These are phyloP conservation scores for Oncorhynchus masou DNA, from an alignment of 2,113 vertebrate genomes.

Conservation along the genomic window DNA sequence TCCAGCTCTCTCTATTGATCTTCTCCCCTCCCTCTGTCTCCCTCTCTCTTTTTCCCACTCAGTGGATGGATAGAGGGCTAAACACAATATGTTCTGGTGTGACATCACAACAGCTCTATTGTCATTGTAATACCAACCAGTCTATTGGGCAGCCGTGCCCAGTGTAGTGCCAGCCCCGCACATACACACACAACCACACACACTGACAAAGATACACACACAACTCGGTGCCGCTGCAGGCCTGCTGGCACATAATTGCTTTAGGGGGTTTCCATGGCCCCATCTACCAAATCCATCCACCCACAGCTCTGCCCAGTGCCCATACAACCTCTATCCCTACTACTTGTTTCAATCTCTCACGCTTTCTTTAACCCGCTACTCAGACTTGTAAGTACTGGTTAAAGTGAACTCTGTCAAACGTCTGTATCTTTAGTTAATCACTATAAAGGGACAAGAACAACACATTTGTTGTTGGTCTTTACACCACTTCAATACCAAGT, in stretches of 20 bases:
- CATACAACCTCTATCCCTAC: no score
- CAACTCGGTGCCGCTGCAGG: neutral
- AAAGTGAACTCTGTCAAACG: no score
- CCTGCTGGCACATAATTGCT: neutral
- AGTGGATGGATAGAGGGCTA: constrained; percentile 62
- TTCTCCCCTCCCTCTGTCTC: constrained; percentile 7
- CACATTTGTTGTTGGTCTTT: no score
- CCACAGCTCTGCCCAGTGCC: no score
- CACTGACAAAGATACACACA: no score
- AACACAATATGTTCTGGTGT: constrained; percentile 72
- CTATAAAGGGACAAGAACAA: no score
- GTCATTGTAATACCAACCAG: constrained; percentile 43
- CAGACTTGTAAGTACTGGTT: no score
- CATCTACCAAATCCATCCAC: no score
- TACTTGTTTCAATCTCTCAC: no score
- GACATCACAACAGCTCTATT: constrained; percentile 64
- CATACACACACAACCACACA: neutral
- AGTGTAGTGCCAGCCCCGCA: constrained; percentile 38
- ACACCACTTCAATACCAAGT: no score
- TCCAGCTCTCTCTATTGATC: neutral
- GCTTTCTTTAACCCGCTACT: no score
- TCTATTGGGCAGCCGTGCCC: constrained; percentile 34
- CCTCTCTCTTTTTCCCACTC: constrained; percentile 41
- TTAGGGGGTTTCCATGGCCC: neutral
- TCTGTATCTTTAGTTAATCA: no score